Conservation (phyloP, 2,113 vertebrate species). For the Callipepla californica region DNA sequence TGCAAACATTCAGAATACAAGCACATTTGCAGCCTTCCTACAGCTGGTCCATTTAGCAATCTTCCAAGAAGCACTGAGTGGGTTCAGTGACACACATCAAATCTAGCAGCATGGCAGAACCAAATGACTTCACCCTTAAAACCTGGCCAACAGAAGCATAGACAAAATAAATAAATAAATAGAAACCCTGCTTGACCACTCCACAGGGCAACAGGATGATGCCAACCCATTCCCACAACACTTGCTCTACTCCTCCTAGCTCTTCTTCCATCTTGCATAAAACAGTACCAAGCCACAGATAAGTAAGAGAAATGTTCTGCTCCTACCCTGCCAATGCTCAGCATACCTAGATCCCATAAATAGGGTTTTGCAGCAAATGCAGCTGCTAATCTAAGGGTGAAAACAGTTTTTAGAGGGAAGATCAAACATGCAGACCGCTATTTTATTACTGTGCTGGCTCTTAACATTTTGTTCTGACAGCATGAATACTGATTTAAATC, state of each 20-base stretch:
- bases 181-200: too few relatives aligned
- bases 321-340: neutral
- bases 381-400: neutral
- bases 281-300: accelerated
- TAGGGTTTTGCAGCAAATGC: neutral
- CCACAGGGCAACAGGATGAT: neutral
- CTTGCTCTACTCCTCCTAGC: neutral
- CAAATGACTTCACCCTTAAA: neutral
- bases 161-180: accelerated
- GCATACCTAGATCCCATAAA: neutral
- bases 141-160: neutral
- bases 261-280: accelerated
- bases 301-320: neutral
- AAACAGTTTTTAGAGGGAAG: accelerated
- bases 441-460: neutral
- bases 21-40: neutral
- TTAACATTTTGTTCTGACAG: neutral
- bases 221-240: accelerated
- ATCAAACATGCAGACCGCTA: neutral
- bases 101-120: neutral
- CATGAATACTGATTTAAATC: neutral
- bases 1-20: neutral
- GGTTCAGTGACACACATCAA: neutral
- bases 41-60: conserved; percentile 30
- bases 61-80: neutral